phyloP scores from a whole-genome alignment of 2,888 invertebrate species.

The Plebejus melissa region DNA sequence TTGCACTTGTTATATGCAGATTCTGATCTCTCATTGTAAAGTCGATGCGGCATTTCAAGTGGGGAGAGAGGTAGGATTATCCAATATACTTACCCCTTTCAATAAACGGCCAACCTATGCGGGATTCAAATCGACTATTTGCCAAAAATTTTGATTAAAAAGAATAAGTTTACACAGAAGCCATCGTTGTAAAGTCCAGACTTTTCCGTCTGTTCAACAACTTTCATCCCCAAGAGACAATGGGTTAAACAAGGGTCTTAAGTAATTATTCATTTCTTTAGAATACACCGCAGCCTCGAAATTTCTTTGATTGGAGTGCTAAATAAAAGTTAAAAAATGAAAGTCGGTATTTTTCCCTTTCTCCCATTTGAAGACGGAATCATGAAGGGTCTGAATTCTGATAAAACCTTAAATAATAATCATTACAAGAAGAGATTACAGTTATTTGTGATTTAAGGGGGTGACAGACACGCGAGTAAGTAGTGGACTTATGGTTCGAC shows the following conservation, averaged over 20 bases:
- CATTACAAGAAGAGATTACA: background rate
- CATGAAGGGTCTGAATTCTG: background rate
- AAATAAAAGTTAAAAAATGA: background rate
- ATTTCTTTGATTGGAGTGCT: slow-evolving; percentile 8
- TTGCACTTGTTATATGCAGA: slow-evolving; percentile 4
- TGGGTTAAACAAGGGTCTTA: slow-evolving; percentile 5
- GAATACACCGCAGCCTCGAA: background rate
- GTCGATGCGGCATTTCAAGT: slow-evolving; percentile 3
- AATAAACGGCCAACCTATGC: background rate
- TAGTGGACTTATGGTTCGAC: no score
- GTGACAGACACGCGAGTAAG: no score
- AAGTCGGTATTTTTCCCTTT: background rate
- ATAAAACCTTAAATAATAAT: background rate
- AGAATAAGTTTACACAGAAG: background rate
- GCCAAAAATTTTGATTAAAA: background rate
- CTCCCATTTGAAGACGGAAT: background rate
- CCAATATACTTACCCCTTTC: background rate
- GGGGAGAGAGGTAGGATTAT: background rate
- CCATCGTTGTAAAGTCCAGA: background rate
- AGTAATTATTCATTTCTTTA: slow-evolving; percentile 15
- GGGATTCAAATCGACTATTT: background rate
- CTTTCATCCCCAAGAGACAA: background rate
- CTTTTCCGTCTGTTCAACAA: background rate
- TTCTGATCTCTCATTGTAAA: slow-evolving; percentile 7
- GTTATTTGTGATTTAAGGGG: background rate